Base-by-base conservation (phyloP, 2,113 vertebrate species). In the Catharus minimus region DNA sequence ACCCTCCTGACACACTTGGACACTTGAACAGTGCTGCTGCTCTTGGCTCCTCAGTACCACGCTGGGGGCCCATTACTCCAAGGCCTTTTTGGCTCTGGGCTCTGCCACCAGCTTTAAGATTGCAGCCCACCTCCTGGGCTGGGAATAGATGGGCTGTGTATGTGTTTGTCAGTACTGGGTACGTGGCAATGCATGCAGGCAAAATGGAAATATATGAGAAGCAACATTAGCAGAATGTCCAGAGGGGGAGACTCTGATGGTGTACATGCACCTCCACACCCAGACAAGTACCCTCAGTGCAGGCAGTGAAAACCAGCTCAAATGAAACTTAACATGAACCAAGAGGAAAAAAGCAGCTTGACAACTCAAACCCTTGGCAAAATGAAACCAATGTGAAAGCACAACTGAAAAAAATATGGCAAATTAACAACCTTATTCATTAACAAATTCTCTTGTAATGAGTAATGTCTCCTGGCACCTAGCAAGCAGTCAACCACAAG, bases 381-480 rank as follows among this genome's bases (percentile, higher is more conserved):
- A 94, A 71, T 47, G 3, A 91, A 95, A 64, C 39, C 19, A 64
- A 41, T 14, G 23, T 75, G 69, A 87, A 92, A 94, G 69, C 21
- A 69, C 57, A 65, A 69, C 44, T 78, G 78, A 47, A 78, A 84
- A 86, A 91, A 81, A 39, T 72, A 60, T 24, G 78, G 64, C 64
- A 47, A 93, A 56, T 65, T 81, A 82, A 81, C 47, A 57, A 64
- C 58, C 71, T 86, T 76, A 61, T 38, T 68, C 47, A 68, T 68
- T 75, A 75, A 49, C 47, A 75, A 65, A 81, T 86, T 81, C 61
- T 66, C 18, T 28, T 86, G 56, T 77, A 60, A 46, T 92, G 73
- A 92, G 81, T 81, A 90, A 86, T 30, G 65, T 84, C 77, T 89
- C 55, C 88, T 86, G 92, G 82, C 90, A 87, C 32, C 85, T 73